Conservation (phyloP, 1,140 invertebrate genomes). For the Maniola jurtina region DNA sequence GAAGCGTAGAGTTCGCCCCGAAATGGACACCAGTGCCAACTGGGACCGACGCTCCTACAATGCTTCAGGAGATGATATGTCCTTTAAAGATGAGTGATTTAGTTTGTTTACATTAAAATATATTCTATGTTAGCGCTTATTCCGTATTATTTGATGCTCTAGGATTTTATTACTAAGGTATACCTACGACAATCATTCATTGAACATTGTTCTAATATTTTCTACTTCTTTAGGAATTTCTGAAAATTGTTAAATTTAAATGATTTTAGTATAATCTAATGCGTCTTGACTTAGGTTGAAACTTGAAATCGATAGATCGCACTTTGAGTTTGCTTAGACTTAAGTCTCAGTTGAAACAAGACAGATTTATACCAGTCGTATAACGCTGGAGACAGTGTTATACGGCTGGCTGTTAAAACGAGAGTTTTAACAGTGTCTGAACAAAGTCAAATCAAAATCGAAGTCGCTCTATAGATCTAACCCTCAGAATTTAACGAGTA, state of each 20-base stretch:
- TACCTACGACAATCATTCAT: neutral
- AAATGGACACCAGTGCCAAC: conserved; percentile 20
- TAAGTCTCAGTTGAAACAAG: no score
- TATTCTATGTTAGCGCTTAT: neutral
- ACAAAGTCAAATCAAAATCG: no score
- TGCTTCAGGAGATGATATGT: conserved; percentile 37
- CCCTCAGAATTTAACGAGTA: no score
- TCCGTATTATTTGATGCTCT: neutral
- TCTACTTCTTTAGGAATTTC: neutral
- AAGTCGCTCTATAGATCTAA: no score
- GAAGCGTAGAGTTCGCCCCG: conserved; percentile 21
- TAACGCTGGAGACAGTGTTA: no score
- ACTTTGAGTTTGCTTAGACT: no score
- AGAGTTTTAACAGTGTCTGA: no score
- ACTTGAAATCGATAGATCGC: no score
- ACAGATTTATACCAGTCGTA: no score
- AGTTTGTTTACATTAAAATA: neutral
- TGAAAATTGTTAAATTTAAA: neutral
- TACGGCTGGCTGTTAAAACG: no score
- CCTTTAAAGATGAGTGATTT: conserved; percentile 23
- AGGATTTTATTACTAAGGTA: neutral
- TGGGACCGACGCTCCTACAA: conserved; percentile 20
- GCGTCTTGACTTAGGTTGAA: no score
- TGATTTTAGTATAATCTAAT: neutral
- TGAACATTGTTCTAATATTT: neutral